Base-by-base conservation (phyloP, 2,888 invertebrate species). In the Pimpla rufipes region DNA sequence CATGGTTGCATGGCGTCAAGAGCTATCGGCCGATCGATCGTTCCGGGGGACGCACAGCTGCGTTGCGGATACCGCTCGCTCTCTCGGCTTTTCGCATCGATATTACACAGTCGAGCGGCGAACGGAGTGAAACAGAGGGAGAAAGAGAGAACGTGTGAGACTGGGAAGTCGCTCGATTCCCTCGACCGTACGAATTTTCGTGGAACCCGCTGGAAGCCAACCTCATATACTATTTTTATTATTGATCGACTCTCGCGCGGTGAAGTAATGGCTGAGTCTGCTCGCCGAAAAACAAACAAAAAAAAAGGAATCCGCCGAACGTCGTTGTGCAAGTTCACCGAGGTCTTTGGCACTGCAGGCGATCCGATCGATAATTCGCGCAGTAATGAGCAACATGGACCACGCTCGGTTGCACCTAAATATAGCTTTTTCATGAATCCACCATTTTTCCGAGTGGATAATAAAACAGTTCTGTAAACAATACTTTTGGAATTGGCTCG, bases 21-120 rank as follows among this genome's bases (percentile, higher is more conserved):
- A 77, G 59, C 71, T 66, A 77, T 77, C 73, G 59, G 66, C 40
- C 57, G 70, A 81, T 81, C 81, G 81, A 77, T 77, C 64, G 67
- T 73, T 77, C 23, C 37, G 70, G 64, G 37, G 55, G 66, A 18
- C 29, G 45, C 50, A 59, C 67, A 62, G 40, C 59, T 74, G 52
- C 59, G 67, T 47, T 68, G 50, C 67, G 68, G 40, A 68, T 79
- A 68, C 50, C n/a, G n/a, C 59, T 79, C 10, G 59, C 18, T 59
- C 66, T 57, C 45, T n/a, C 16, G 40, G 76, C 50, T 67, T 67
- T 76, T 57, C 57, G 57, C 67, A 45, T 76, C 67, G 76, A 76
- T 76, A 67, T 76, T 57, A 18, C 52, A 35, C 57, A 29, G 52
- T 67, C 16, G 57, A 57, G 42, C n/a, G 13, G 18, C 16, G 29